A percentile compares a stretch with the other conserved stretches of the same genome.
Evolutionary conservation across 2,888 invertebrate genomes (phyloP).

Genomic region (Lacanobia oleracea): DNA sequence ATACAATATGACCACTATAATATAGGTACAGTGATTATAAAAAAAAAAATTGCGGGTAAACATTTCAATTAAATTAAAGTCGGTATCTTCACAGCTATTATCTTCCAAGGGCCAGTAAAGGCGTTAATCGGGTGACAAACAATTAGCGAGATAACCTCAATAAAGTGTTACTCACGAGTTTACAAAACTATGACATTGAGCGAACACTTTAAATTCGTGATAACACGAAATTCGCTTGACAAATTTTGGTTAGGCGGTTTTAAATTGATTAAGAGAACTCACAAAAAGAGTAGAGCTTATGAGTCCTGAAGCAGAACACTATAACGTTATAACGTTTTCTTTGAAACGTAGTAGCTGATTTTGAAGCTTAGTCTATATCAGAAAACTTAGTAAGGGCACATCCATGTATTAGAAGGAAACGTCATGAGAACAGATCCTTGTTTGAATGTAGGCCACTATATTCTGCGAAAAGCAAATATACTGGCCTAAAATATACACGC

Average conservation of each 20-base stretch:
- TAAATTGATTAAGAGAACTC: background rate
- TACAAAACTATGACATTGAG: constrained; percentile 58
- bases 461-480: constrained; percentile 31
- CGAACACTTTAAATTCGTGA: constrained; percentile 23
- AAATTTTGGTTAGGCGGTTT: background rate
- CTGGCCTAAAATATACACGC: constrained; percentile 22
- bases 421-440: constrained; percentile 27
- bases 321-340: background rate
- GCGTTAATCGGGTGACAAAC: constrained; percentile 72
- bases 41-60: too few relatives aligned
- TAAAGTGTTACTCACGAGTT: constrained; percentile 70
- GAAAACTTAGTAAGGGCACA: background rate
- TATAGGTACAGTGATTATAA: too few relatives aligned
- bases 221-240: constrained; percentile 15
- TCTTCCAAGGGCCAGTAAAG: constrained; percentile 64
- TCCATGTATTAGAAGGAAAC: background rate
- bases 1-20: background rate
- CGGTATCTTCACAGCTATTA: constrained; percentile 48
- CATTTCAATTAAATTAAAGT: constrained; percentile 20
- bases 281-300: background rate
- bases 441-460: constrained; percentile 44
- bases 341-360: too few relatives aligned
- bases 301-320: background rate
- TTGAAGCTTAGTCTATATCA: too few relatives aligned
- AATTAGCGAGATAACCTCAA: constrained; percentile 79